Base-by-base conservation (phyloP, 1,140 invertebrate species). In the Aphelenchoides fujianensis region DNA sequence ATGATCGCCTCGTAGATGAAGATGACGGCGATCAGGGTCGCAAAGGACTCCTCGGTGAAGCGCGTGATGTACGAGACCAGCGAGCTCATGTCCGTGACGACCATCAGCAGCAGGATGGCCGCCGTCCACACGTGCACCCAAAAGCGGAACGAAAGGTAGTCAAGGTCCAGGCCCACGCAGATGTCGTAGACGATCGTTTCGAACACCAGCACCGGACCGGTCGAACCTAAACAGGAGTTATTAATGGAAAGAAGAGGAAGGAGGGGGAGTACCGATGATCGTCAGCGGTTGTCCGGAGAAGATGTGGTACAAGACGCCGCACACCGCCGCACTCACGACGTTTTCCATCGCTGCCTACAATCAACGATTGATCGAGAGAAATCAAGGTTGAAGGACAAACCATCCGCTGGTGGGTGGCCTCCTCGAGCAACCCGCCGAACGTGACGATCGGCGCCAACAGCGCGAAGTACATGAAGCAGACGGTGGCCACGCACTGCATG, bases 31-130 rank as follows among this genome's bases (percentile, higher is more conserved):
- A 99, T 98, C 3, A 99, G 87, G 0, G 93, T 94, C 23, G 96
- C 96, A 86, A 99, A 99, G 85, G 95, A 97, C 87, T 99, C 96
- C 87, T 98, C 96, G 0, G 96, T 98, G 85, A 98, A 98, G 77
- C 96, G 90, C 2, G 96, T 98, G 71, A 99, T 98, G 84, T 95
- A 98, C 83, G 94, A 97, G n/a, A 98, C 95, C 68, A 53, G 28
- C 28, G 96, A 96, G 31, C 96, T 96, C 34, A 95, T 94, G 97
- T 32, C 96, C 70, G 73, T 35, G 69, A 95, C 93, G 32, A 96
- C 94, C 80, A 98, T 89, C 27, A 92, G 88, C 9, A 97, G 73
- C 64, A 97, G 86, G 82, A 96, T 94, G 16, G 92, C 57, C 0
- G 90, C 89, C 41, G 92, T 92, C 95, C 95, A 98, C 12, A 94